phyloP scores from a whole-genome alignment of 2,113 vertebrate species.

The Bos javanicus region DNA sequence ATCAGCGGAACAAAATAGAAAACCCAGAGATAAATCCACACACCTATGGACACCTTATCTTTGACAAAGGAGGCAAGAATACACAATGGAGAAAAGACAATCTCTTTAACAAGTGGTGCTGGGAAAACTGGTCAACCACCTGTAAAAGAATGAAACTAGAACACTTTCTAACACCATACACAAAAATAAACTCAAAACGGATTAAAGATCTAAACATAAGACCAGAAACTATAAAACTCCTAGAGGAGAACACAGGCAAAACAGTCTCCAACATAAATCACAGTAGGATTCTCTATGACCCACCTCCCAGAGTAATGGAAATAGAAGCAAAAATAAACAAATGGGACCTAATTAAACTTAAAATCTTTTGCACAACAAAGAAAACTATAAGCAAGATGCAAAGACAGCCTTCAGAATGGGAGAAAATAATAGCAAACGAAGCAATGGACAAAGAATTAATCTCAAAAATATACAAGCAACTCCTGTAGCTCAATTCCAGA shows the following conservation, averaged over 20 bases:
- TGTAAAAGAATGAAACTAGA: background rate
- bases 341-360: background rate
- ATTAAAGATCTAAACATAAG: background rate
- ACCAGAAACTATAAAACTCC: background rate
- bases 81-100: background rate
- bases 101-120: background rate
- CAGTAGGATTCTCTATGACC: background rate
- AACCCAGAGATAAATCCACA: background rate
- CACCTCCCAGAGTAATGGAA: background rate
- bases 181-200: background rate
- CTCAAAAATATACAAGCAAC: background rate
- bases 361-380: background rate
- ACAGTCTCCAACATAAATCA: background rate
- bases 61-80: background rate
- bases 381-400: background rate
- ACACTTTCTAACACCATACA: background rate
- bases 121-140: background rate
- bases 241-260: background rate
- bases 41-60: background rate
- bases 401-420: background rate
- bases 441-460: background rate
- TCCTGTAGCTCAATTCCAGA: background rate
- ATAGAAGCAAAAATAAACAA: background rate
- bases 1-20: background rate
- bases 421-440: background rate